These are phyloP conservation scores for Nebria ingens DNA, from an alignment of 1,140 invertebrate species.

Conservation along the genomic window DNA sequence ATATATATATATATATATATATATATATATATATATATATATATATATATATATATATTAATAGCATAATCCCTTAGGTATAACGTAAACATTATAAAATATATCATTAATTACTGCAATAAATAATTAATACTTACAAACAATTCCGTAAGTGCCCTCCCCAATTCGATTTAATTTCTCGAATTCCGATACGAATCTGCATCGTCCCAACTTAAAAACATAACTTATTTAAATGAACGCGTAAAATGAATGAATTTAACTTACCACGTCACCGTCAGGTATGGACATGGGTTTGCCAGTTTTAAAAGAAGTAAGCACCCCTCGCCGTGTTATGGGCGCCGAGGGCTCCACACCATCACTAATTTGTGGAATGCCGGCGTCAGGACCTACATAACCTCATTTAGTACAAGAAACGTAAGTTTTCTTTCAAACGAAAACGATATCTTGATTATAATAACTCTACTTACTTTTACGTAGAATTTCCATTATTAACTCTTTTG, in stretches of 20 bases:
- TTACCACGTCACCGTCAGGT: constrained; percentile 72
- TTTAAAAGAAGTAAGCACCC: constrained; percentile 68
- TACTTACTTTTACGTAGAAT: too few species aligned
- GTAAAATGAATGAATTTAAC: constrained; percentile 21
- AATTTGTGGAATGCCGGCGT: background rate
- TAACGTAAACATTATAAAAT: constrained; percentile 10
- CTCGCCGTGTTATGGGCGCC: constrained; percentile 64
- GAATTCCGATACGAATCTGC: constrained; percentile 89
- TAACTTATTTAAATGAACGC: constrained; percentile 18
- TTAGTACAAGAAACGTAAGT: background rate
- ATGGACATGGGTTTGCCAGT: constrained; percentile 74
- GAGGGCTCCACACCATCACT: constrained; percentile 52
- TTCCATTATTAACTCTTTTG: too few species aligned
- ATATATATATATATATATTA: too few species aligned
- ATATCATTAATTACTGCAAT: background rate
- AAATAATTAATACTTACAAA: constrained; percentile 61
- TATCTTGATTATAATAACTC: too few species aligned
- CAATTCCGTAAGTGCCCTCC: constrained; percentile 96
- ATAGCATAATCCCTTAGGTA: too few species aligned
- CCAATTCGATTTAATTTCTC: constrained; percentile 94
- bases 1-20: too few species aligned
- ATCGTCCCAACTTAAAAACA: constrained; percentile 68
- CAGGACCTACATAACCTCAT: constrained; percentile 2
- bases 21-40: too few species aligned
- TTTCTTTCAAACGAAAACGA: too few species aligned